Conservation (phyloP, 2,888 invertebrate species). For the Cerastoderma edule region DNA sequence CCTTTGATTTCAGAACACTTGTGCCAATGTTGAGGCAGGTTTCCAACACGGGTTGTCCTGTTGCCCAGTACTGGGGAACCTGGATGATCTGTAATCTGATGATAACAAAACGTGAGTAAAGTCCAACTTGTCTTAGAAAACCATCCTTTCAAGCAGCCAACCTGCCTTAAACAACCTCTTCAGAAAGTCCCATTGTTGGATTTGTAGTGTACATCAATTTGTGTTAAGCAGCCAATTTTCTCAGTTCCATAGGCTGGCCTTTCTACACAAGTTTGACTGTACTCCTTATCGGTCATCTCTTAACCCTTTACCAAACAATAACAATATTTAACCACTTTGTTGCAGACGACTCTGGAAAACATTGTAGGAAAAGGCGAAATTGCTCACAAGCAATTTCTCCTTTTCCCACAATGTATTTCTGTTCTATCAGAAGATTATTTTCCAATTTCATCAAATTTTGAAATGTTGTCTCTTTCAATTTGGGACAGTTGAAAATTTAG, state of each 20-base stretch:
- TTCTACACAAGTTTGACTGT: not conserved
- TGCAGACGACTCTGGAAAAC: too few relatives aligned
- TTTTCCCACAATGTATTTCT: not conserved
- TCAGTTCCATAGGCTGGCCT: not conserved
- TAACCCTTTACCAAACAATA: too few relatives aligned
- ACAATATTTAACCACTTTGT: too few relatives aligned
- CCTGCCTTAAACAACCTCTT: not conserved
- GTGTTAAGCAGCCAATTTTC: too few relatives aligned
- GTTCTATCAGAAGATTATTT: not conserved
- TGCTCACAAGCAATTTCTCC: constrained; percentile 7
- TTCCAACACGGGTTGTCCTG: constrained; percentile 38
- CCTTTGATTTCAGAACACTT: constrained; percentile 40
- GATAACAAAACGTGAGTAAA: constrained; percentile 50
- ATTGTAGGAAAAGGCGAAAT: not conserved
- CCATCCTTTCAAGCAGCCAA: not conserved
- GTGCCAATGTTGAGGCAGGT: constrained; percentile 50
- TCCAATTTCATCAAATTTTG: too few relatives aligned
- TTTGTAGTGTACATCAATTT: too few relatives aligned
- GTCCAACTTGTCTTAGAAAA: not conserved
- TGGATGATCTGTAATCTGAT: constrained; percentile 61
- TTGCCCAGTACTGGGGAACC: constrained; percentile 54
- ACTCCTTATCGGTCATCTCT: too few relatives aligned
- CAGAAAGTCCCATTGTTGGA: too few relatives aligned
- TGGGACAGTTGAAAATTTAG: too few relatives aligned
- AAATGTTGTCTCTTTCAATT: too few relatives aligned